Conservation (phyloP, 1,140 invertebrate species). For the Hestina assimilis region DNA sequence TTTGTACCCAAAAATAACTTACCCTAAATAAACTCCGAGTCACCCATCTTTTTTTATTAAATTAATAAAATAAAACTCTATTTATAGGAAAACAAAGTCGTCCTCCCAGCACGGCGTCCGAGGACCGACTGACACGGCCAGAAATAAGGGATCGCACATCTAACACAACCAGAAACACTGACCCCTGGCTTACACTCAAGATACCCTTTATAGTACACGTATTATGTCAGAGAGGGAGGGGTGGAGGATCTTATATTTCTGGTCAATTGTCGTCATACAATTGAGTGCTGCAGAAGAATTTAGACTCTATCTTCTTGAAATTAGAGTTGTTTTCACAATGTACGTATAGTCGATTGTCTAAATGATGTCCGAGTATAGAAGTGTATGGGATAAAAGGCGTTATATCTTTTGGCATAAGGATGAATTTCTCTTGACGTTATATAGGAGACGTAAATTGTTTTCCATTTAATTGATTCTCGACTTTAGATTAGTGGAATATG, state of each 20-base stretch:
- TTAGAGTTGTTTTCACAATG: constrained; percentile 28
- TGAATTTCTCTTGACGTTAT: background rate
- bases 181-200: constrained; percentile 38
- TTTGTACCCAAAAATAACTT: constrained; percentile 25
- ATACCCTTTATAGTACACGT: constrained; percentile 34
- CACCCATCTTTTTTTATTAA: constrained; percentile 29
- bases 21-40: constrained; percentile 41
- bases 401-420: background rate
- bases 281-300: background rate
- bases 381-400: background rate
- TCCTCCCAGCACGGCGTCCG: constrained; percentile 27
- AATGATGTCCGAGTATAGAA: background rate
- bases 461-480: constrained; percentile 12
- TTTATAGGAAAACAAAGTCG: constrained; percentile 22
- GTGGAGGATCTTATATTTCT: constrained; percentile 32
- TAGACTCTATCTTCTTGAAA: background rate
- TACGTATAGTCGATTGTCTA: background rate
- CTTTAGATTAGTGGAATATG: constrained; percentile 19
- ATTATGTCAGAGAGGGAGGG: constrained; percentile 19
- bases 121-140: constrained; percentile 43
- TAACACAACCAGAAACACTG: constrained; percentile 41
- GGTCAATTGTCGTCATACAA: constrained; percentile 42
- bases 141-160: constrained; percentile 41
- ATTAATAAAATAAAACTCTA: constrained; percentile 24
- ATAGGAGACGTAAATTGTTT: constrained; percentile 21